These are phyloP conservation scores for Erebia ligea DNA, from an alignment of 2,888 invertebrate species.

Conservation along the genomic window DNA sequence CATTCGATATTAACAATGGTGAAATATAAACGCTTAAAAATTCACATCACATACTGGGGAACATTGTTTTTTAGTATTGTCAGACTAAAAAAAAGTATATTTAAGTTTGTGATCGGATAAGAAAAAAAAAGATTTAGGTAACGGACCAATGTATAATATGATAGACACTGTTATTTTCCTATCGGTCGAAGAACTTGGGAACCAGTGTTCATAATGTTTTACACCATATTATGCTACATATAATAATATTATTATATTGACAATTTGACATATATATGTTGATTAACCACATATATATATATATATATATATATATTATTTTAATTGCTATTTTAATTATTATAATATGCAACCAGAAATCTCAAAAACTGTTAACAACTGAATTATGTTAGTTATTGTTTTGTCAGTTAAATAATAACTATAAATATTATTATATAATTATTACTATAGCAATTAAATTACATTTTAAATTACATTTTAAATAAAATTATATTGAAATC, in stretches of 20 bases:
- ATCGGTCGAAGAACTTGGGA: background rate
- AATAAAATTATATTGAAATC: background rate
- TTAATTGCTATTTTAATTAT: too few relatives aligned
- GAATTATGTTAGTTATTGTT: too few relatives aligned
- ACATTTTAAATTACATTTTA: too few relatives aligned
- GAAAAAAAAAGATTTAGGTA: slow-evolving; percentile 55
- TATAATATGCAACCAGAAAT: too few relatives aligned
- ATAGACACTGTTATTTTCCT: slow-evolving; percentile 61
- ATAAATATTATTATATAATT: too few relatives aligned
- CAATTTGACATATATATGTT: too few relatives aligned
- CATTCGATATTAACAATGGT: slow-evolving; percentile 42
- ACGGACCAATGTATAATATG: slow-evolving; percentile 72
- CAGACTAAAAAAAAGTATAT: slow-evolving; percentile 50
- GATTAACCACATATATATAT: too few relatives aligned
- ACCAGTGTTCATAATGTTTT: background rate
- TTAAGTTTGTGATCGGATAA: slow-evolving; percentile 55
- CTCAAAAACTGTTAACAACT: too few relatives aligned
- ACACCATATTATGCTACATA: background rate
- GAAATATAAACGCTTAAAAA: slow-evolving; percentile 66
- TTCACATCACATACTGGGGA: slow-evolving; percentile 74
- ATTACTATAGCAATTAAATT: too few relatives aligned
- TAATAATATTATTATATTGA: too few relatives aligned
- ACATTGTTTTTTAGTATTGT: slow-evolving; percentile 59
- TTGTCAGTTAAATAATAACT: too few relatives aligned
- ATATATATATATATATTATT: too few relatives aligned